Percentiles rank a stretch among this genome's conserved stretches.
Evolutionary conservation across 53 echinoderm and acorn worm genomes (phyloP).

Genomic region (Luidia sarsii): DNA sequence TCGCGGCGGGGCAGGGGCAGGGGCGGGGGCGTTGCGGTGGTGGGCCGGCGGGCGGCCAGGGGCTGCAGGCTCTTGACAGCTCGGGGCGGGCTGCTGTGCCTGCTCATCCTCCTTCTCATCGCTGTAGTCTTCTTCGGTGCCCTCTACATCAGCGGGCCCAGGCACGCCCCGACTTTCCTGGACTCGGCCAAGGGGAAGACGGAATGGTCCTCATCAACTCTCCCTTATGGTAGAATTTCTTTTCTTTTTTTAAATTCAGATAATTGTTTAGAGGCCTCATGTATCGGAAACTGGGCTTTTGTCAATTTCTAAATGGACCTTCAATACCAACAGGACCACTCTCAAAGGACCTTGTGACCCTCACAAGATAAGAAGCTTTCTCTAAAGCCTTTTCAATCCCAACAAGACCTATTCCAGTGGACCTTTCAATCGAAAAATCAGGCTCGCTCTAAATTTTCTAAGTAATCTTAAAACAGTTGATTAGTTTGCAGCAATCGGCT

Average conservation of each 20-base stretch:
- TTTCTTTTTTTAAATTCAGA: too few relatives aligned
- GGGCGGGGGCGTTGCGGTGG: not conserved
- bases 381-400: too few relatives aligned
- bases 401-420: too few relatives aligned
- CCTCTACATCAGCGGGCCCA: conserved; percentile 7
- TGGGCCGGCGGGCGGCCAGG: too few relatives aligned
- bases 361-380: too few relatives aligned
- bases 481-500: too few relatives aligned
- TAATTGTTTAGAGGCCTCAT: not conserved
- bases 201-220: conserved; percentile 13
- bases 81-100: not conserved
- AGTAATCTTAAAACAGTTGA: too few relatives aligned
- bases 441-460: too few relatives aligned
- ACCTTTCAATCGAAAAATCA: too few relatives aligned
- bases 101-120: not conserved
- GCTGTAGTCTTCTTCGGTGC: not conserved
- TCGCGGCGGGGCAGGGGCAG: not conserved
- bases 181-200: not conserved
- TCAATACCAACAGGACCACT: too few relatives aligned
- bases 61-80: not conserved
- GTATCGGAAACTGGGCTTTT: not conserved
- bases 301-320: too few relatives aligned
- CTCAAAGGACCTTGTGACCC: too few relatives aligned
- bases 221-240: conserved; percentile 16
- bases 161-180: not conserved